phyloP scores from a whole-genome alignment of 2,888 invertebrate species.

The Lasioglossum oenotherae region DNA sequence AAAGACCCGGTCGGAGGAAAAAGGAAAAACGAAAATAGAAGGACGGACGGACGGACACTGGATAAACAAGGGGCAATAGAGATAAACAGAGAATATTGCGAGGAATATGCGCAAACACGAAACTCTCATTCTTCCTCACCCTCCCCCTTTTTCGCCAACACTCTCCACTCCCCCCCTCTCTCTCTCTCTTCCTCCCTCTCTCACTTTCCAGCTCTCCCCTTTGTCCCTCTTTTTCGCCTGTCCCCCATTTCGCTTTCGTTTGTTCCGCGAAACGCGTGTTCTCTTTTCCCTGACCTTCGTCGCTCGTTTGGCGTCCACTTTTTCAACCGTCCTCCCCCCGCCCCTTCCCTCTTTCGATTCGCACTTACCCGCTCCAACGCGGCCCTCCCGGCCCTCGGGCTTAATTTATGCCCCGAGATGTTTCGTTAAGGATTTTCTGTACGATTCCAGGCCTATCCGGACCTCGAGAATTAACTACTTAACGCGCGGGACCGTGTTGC shows the following conservation, averaged over 20 bases:
- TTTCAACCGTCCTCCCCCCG: slow-evolving; percentile 53
- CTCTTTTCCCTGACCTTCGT: slow-evolving; percentile 64
- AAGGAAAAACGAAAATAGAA: slow-evolving; percentile 70
- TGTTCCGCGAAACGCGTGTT: slow-evolving; percentile 60
- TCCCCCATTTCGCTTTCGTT: slow-evolving; percentile 65
- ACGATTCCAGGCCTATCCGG: slow-evolving; percentile 33
- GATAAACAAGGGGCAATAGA: slow-evolving; percentile 83
- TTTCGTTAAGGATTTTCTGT: slow-evolving; percentile 71
- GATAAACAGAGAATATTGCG: slow-evolving; percentile 83
- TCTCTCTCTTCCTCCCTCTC: slow-evolving; percentile 20
- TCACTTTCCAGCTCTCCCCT: slow-evolving; percentile 25
- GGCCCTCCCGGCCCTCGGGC: slow-evolving; percentile 18
- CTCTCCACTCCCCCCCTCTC: slow-evolving; percentile 15
- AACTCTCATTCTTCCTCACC: slow-evolving; percentile 70
- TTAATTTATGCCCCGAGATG: slow-evolving; percentile 72
- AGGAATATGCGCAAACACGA: slow-evolving; percentile 82
- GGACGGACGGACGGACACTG: slow-evolving; percentile 75
- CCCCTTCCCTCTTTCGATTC: slow-evolving; percentile 43
- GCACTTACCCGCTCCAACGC: slow-evolving; percentile 54
- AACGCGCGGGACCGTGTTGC: slow-evolving; percentile 37
- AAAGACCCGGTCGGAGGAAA: slow-evolving; percentile 65
- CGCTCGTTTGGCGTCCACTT: slow-evolving; percentile 70
- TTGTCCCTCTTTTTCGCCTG: slow-evolving; percentile 23
- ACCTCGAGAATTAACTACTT: slow-evolving; percentile 56
- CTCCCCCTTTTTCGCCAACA: slow-evolving; percentile 23